These are phyloP conservation scores for Apocheima hispidaria DNA, from an alignment of 2,888 invertebrate species.

Conservation along the genomic window DNA sequence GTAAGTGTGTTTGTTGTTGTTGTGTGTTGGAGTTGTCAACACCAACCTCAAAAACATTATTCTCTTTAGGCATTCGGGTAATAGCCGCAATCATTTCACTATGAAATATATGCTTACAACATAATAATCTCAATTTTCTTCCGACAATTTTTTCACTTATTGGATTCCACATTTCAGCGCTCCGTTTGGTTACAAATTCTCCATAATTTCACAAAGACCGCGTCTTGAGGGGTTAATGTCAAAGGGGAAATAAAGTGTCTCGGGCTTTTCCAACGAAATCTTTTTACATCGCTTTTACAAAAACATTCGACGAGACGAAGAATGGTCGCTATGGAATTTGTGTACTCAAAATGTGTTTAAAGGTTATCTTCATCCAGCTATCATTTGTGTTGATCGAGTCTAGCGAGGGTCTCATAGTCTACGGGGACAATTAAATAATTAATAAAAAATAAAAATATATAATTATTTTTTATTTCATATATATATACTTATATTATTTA, in stretches of 20 bases:
- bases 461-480: too few species aligned
- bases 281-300: slow-evolving; percentile 9
- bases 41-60: too few species aligned
- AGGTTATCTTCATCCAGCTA: background rate
- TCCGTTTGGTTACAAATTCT: slow-evolving; percentile 13
- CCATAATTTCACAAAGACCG: slow-evolving; percentile 23
- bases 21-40: too few species aligned
- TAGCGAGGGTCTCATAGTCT: background rate
- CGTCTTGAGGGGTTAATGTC: slow-evolving; percentile 21
- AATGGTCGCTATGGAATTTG: background rate
- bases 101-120: background rate
- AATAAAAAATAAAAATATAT: too few species aligned
- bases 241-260: slow-evolving; percentile 22
- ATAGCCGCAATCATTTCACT: background rate
- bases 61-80: too few species aligned
- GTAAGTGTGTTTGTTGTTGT: too few species aligned
- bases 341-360: background rate
- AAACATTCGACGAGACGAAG: slow-evolving; percentile 4
- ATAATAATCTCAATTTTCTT: background rate
- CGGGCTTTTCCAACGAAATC: slow-evolving; percentile 7
- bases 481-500: too few species aligned
- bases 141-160: slow-evolving; percentile 4
- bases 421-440: too few species aligned
- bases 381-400: background rate
- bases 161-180: slow-evolving; percentile 7